Conservation (phyloP, 2,797 vertebrate species). For the Pteropus rufus region DNA sequence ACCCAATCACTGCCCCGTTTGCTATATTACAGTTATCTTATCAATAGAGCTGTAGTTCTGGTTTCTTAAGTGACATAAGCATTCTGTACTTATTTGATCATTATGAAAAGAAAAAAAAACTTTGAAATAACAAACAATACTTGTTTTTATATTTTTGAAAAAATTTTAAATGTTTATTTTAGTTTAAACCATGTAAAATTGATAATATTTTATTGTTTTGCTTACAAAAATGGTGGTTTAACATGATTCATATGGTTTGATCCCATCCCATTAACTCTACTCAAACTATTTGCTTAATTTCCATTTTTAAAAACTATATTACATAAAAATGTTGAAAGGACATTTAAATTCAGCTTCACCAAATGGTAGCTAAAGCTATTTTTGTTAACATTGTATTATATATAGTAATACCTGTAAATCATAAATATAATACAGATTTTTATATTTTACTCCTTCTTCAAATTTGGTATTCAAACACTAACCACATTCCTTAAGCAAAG, state of each 20-base stretch:
- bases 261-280: not conserved
- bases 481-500: not conserved
- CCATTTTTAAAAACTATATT: not conserved
- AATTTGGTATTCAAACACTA: not conserved
- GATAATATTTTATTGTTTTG: not conserved
- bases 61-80: not conserved
- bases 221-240: not conserved
- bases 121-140: not conserved
- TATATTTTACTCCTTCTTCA: not conserved
- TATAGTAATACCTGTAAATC: not conserved
- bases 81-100: not conserved
- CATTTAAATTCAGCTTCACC: not conserved
- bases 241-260: not conserved
- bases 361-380: not conserved
- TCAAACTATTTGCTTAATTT: not conserved
- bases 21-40: not conserved
- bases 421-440: not conserved
- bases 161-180: not conserved
- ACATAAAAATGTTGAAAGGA: not conserved
- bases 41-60: not conserved
- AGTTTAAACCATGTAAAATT: not conserved
- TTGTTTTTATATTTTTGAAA: not conserved
- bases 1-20: not conserved
- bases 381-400: not conserved
- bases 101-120: not conserved